phyloP scores from a whole-genome alignment of 1,140 invertebrate genomes.

The Temnothorax curvispinosus region DNA sequence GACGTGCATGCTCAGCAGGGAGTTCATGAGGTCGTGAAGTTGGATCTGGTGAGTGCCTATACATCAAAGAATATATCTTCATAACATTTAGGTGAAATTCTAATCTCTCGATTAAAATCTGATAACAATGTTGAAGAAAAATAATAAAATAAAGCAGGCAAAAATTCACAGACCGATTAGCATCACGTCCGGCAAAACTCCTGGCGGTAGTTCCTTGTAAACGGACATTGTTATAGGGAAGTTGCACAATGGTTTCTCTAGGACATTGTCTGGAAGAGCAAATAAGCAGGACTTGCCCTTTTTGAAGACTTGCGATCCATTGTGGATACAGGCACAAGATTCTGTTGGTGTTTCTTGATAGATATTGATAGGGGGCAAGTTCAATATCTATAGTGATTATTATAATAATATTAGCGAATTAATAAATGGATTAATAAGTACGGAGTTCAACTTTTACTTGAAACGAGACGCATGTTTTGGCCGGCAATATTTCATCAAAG shows the following conservation, averaged over 20 bases:
- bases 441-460: constrained; percentile 71
- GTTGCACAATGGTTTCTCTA: constrained; percentile 74
- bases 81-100: not conserved
- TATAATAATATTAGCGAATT: not conserved
- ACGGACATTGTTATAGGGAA: constrained; percentile 82
- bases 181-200: constrained; percentile 81
- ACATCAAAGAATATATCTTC: not conserved
- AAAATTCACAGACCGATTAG: constrained; percentile 70
- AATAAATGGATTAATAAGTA: not conserved
- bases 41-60: constrained; percentile 77
- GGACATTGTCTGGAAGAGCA: constrained; percentile 74
- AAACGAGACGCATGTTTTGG: constrained; percentile 80
- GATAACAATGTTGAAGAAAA: not conserved
- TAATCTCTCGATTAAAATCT: not conserved
- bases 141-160: not conserved
- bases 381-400: constrained; percentile 76
- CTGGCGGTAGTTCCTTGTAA: constrained; percentile 81
- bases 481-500: constrained; percentile 73
- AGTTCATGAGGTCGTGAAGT: constrained; percentile 77
- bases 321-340: constrained; percentile 69
- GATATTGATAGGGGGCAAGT: constrained; percentile 80
- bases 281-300: constrained; percentile 85
- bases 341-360: constrained; percentile 77
- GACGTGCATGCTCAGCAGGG: constrained; percentile 69
- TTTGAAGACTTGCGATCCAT: constrained; percentile 77